Evolutionary conservation across 2,797 vertebrate species (phyloP).

Genomic region (Malacoctenus gilli): DNA sequence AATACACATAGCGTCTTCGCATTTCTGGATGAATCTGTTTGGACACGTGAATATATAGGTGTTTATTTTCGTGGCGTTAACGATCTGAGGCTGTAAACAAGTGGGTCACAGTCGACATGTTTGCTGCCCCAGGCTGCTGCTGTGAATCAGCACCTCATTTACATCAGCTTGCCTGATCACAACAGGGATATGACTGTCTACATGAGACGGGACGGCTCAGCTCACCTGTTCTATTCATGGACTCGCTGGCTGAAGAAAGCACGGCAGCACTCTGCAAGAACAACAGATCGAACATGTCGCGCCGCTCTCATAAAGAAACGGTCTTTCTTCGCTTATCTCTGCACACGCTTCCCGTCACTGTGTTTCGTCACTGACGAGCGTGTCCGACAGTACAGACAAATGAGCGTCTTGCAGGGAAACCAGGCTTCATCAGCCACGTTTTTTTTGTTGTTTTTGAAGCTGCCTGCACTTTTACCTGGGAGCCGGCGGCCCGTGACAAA

Average conservation of each 20-base stretch:
- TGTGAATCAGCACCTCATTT: constrained; percentile 61
- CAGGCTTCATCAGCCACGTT: constrained; percentile 70
- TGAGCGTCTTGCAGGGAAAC: constrained; percentile 61
- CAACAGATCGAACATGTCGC: constrained; percentile 69
- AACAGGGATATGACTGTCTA: constrained; percentile 55
- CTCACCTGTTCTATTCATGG: constrained; percentile 49
- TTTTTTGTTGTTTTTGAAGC: constrained; percentile 48
- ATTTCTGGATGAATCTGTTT: constrained; percentile 10
- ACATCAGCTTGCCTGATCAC: constrained; percentile 42
- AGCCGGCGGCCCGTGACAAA: constrained; percentile 15
- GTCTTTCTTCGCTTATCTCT: constrained; percentile 57
- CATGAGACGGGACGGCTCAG: constrained; percentile 19
- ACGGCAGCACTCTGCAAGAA: neutral
- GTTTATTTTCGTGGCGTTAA: neutral
- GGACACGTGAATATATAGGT: neutral
- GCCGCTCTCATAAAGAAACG: constrained; percentile 71
- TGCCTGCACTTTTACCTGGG: constrained; percentile 36
- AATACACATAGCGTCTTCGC: no score
- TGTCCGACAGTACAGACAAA: constrained; percentile 60
- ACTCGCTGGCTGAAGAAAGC: constrained; percentile 3
- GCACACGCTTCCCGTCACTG: constrained; percentile 60
- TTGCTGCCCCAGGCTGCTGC: constrained; percentile 42
- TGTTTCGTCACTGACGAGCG: constrained; percentile 73
- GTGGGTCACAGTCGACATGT: constrained; percentile 39
- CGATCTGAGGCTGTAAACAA: constrained; percentile 13